phyloP scores from a whole-genome alignment of 2,888 invertebrate species.

The Achlya flavicornis region DNA sequence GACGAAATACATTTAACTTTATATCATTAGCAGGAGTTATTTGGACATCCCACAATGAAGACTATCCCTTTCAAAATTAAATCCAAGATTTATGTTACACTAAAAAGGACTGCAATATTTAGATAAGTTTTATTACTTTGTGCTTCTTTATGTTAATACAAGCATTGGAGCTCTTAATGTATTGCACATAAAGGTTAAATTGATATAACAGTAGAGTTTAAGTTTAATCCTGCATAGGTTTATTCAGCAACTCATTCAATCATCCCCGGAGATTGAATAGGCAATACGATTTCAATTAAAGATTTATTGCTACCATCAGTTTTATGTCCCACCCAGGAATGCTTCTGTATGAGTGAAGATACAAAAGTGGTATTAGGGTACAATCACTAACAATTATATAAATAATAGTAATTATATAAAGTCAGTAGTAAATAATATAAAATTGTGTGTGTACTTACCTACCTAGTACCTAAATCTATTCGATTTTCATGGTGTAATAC shows the following conservation, averaged over 20 bases:
- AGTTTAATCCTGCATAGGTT: conserved; percentile 30
- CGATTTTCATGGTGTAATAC: too few species aligned
- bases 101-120: neutral
- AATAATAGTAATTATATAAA: neutral
- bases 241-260: conserved; percentile 42
- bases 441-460: too few species aligned
- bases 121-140: neutral
- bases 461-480: too few species aligned
- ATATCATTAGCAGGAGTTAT: neutral
- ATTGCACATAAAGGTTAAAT: conserved; percentile 10
- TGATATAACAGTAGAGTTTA: conserved; percentile 22
- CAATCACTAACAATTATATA: conserved; percentile 23
- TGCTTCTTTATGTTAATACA: neutral
- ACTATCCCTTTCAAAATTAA: neutral
- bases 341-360: conserved; percentile 23
- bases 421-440: too few species aligned
- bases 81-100: neutral
- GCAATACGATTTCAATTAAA: conserved; percentile 68
- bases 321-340: conserved; percentile 39
- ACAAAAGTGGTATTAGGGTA: conserved; percentile 28
- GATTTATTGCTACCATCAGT: conserved; percentile 65
- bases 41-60: neutral
- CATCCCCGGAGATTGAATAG: conserved; percentile 57
- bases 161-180: neutral
- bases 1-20: neutral